phyloP scores from a whole-genome alignment of 2,797 vertebrate species.

The Falco biarmicus region DNA sequence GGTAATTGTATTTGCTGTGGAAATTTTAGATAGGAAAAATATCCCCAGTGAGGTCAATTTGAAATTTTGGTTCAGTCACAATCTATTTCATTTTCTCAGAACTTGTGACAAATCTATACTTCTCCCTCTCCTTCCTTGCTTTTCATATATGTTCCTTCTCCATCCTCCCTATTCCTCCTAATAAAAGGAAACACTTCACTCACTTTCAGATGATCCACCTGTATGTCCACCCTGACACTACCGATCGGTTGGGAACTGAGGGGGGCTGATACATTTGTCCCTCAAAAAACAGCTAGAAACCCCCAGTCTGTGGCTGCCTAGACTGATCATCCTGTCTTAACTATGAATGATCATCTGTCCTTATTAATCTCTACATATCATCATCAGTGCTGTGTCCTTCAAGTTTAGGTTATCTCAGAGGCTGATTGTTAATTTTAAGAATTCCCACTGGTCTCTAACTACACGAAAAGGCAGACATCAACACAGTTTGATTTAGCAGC shows the following conservation, averaged over 20 bases:
- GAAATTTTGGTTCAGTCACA: background rate
- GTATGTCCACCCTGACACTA: background rate
- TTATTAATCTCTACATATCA: background rate
- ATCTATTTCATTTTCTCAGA: background rate
- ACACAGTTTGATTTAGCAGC: slow-evolving; percentile 17
- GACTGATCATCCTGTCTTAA: background rate
- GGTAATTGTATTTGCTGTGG: background rate
- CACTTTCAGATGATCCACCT: background rate
- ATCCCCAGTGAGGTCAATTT: background rate
- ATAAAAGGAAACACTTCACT: background rate
- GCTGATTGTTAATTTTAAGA: slow-evolving; percentile 23
- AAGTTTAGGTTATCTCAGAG: slow-evolving; percentile 2
- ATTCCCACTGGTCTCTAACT: background rate
- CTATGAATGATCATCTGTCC: background rate
- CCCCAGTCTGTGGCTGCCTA: background rate
- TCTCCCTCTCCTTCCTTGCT: background rate
- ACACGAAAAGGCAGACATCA: background rate
- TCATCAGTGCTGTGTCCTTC: background rate
- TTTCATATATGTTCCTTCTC: background rate
- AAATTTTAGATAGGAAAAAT: background rate
- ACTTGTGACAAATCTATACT: background rate
- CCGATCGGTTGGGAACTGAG: background rate
- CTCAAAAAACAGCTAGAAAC: background rate
- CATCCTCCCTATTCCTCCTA: background rate
- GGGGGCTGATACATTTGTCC: background rate